A percentile compares a stretch with the other conserved stretches of the same genome.
Evolutionary conservation across 2,797 vertebrate genomes (phyloP).

Genomic region (Acipenser oxyrinchus): DNA sequence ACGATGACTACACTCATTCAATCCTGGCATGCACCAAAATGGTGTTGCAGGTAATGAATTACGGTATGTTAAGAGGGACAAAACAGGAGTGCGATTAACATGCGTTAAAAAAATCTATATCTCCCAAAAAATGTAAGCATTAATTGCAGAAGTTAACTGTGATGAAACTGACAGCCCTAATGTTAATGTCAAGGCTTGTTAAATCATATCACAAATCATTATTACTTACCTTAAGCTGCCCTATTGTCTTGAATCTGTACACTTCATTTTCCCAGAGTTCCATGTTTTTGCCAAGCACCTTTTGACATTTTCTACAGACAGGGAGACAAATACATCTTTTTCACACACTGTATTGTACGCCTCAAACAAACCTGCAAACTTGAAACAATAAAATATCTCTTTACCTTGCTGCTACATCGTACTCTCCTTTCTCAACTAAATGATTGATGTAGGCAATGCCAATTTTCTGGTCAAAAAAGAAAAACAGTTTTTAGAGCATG

Average conservation of each 20-base stretch:
- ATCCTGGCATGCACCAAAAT: no score
- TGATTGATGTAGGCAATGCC: conserved; percentile 92
- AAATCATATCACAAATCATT: not conserved
- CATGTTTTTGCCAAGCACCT: conserved; percentile 96
- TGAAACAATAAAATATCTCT: conserved; percentile 1
- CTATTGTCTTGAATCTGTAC: conserved; percentile 92
- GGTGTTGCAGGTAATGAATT: no score
- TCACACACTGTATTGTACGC: conserved; percentile 2
- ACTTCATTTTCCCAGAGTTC: conserved; percentile 97
- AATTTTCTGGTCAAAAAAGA: conserved; percentile 65
- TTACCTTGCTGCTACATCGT: conserved; percentile 86
- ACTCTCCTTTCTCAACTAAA: conserved; percentile 82
- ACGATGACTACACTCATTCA: no score
- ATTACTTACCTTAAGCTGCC: conserved; percentile 80
- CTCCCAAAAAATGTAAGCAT: no score
- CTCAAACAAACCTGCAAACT: conserved; percentile 21
- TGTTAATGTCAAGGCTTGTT: not conserved
- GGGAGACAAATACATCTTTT: not conserved
- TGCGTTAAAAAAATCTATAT: no score
- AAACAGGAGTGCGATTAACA: no score
- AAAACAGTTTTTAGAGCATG: conserved; percentile 14
- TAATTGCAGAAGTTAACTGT: no score
- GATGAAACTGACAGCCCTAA: no score
- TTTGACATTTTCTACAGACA: conserved; percentile 84
- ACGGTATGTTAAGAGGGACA: no score